Conservation (phyloP, 2,797 vertebrate genomes). For the Ciconia nigra region DNA sequence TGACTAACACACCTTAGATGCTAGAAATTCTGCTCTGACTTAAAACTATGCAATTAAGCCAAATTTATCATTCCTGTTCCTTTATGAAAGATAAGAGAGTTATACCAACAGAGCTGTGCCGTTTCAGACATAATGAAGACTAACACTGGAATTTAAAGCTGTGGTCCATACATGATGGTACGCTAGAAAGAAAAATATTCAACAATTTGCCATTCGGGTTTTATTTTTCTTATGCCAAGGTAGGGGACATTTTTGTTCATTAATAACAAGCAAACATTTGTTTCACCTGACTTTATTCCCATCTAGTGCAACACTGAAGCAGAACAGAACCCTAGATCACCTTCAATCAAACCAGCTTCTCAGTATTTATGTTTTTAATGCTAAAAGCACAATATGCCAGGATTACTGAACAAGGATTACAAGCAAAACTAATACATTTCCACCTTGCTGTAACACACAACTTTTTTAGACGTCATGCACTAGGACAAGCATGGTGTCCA, state of each 20-base stretch:
- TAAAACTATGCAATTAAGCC: not conserved
- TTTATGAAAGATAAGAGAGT: not conserved
- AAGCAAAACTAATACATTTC: not conserved
- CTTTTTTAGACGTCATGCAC: not conserved
- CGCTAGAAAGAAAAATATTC: not conserved
- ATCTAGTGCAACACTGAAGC: slow-evolving; percentile 2
- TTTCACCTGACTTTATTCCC: slow-evolving; percentile 1
- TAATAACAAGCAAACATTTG: not conserved
- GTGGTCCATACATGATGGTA: not conserved
- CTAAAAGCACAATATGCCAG: not conserved
- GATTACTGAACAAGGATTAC: not conserved
- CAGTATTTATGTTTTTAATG: not conserved
- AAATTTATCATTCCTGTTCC: not conserved
- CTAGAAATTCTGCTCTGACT: not conserved
- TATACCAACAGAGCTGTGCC: not conserved
- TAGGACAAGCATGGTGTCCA: not conserved
- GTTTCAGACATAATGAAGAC: not conserved
- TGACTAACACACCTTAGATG: not conserved
- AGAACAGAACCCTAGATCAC: not conserved
- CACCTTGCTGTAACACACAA: not conserved
- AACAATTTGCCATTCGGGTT: not conserved
- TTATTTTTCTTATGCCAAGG: not conserved
- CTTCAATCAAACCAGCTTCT: not conserved
- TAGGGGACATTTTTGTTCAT: slow-evolving; percentile 1
- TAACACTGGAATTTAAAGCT: not conserved